phyloP scores from a whole-genome alignment of 2,797 vertebrate species.

The Lophius americanus region DNA sequence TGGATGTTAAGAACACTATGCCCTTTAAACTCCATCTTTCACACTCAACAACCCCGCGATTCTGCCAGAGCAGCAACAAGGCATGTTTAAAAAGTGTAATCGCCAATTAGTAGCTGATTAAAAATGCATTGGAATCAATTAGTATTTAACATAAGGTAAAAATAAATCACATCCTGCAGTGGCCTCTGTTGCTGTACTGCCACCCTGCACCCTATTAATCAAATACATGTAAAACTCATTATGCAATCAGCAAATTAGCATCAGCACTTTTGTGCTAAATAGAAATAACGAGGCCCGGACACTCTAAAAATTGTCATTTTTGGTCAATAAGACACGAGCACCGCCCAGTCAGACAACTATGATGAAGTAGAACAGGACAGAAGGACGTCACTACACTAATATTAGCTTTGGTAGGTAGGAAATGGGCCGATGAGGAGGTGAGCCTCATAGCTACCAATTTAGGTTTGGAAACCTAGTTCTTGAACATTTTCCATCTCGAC shows the following conservation, averaged over 20 bases:
- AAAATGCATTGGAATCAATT: constrained; percentile 84
- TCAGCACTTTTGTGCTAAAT: constrained; percentile 67
- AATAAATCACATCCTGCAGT: constrained; percentile 72
- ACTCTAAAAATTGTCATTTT: constrained; percentile 70
- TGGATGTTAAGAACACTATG: constrained; percentile 71
- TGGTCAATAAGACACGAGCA: constrained; percentile 61
- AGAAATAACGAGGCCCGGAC: constrained; percentile 52
- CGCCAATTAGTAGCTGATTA: constrained; percentile 81
- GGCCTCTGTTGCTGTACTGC: constrained; percentile 58
- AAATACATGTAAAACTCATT: constrained; percentile 72
- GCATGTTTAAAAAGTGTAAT: constrained; percentile 77
- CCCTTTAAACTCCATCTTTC: constrained; percentile 76
- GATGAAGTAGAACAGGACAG: constrained; percentile 60
- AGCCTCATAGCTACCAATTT: constrained; percentile 73
- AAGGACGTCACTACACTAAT: constrained; percentile 72
- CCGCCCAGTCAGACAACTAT: constrained; percentile 55
- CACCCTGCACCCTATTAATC: constrained; percentile 67
- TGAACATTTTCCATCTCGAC: constrained; percentile 54
- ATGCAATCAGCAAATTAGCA: constrained; percentile 61
- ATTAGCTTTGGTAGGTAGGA: constrained; percentile 75
- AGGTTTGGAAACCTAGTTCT: constrained; percentile 67
- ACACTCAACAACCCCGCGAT: constrained; percentile 52
- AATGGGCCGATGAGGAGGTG: constrained; percentile 68
- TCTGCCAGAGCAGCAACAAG: constrained; percentile 65
- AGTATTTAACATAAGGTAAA: constrained; percentile 80